Evolutionary conservation across 1,140 invertebrate species (phyloP), one percentile per base, ranked within the genome.

Genomic region (Periplaneta americana): DNA sequence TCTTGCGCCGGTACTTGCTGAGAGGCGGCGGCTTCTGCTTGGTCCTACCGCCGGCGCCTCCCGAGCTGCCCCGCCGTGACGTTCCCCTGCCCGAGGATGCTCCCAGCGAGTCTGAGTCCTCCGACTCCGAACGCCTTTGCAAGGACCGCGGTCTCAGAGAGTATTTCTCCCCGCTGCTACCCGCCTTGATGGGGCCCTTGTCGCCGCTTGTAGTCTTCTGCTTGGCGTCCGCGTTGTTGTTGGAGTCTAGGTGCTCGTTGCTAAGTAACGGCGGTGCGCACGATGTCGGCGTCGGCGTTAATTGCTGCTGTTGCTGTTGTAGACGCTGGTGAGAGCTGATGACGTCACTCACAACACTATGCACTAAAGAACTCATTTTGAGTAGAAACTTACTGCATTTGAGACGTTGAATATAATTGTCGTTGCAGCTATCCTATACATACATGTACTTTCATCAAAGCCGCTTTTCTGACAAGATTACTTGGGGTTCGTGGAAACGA

Each of bases 1-100:
- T 96, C 89, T 96, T 96, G 82, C 96, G 90, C 33, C 96, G 89
- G 88, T 98, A 98, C 87, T 97, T 97, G 89, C 95, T 96, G 81
- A 97, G 90, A 2, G 96, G 96, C 74, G 96, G 92, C 10, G 96
- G 92, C 87, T 93, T 93, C 78, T 91, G 90, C 86, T 81, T 81
- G 9, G 74, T 13, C 74, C 80, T 31, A 0, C 32, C 32, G 22
- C 22, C 75, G 31, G 17, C 22, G 22, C 34, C 75, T 34, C 31
- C 31, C 11, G 8, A 11, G n/a, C 9, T 18, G 10, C 18, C 32
- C 8, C 75, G 11, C 13, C n/a, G 22, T 8, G 48, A 22, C 5
- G 6, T 8, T 28, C 48, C 22, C n/a, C 39, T 48, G 4, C 10
- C 15, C 6, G 13, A 6, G 5, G 39, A 15, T 6, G n/a, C 17